phyloP scores from a whole-genome alignment of 2,888 invertebrate species.

The Sesia bembeciformis region DNA sequence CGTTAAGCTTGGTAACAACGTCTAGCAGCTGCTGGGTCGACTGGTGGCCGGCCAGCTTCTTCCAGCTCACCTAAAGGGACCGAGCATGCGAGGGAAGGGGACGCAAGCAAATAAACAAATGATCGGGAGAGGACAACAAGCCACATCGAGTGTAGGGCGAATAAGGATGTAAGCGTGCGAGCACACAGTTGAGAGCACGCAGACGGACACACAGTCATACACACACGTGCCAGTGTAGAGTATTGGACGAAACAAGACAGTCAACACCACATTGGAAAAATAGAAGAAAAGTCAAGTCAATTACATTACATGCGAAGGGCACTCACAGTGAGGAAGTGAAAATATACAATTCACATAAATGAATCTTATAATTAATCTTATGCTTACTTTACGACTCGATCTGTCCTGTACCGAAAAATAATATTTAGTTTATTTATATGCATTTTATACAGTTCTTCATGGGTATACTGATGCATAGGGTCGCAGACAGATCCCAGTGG shows the following conservation, averaged over 20 bases:
- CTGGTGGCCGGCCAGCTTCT: conserved; percentile 76
- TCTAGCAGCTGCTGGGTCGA: conserved; percentile 78
- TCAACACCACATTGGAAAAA: conserved; percentile 6
- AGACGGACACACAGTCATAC: conserved; percentile 49
- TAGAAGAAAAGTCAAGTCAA: conserved; percentile 10
- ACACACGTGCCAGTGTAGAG: conserved; percentile 15
- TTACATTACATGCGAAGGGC: neutral
- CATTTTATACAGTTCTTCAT: neutral
- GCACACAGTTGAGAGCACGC: conserved; percentile 15
- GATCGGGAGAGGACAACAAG: conserved; percentile 13
- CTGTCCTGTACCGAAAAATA: neutral
- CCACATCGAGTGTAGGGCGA: conserved; percentile 40
- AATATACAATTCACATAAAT: neutral
- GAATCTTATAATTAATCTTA: neutral
- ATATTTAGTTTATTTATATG: neutral
- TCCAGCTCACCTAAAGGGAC: conserved; percentile 74
- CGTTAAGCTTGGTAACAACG: conserved; percentile 79
- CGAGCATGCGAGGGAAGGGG: conserved; percentile 9
- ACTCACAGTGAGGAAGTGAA: neutral
- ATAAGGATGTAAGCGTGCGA: conserved; percentile 9
- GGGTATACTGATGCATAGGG: too few relatives aligned
- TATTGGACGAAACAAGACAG: conserved; percentile 16
- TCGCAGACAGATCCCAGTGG: too few relatives aligned
- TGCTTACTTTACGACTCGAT: neutral
- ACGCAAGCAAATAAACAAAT: conserved; percentile 12